A percentile compares a stretch with the other conserved stretches of the same genome.
Conservation (phyloP, 2,888 invertebrate species). For the Rotaria sp. region DNA sequence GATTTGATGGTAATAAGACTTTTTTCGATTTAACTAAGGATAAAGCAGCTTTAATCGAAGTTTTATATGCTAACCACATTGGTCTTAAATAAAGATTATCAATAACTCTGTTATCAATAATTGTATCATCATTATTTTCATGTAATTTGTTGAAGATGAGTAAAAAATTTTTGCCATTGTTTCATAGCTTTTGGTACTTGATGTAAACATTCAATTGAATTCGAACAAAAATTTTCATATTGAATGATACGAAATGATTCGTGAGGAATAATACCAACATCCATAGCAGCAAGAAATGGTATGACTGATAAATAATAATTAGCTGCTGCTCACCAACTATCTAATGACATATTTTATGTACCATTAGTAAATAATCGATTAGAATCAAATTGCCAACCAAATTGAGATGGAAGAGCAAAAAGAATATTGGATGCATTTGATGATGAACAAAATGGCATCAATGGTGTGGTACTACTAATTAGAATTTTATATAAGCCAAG, state of each 20-base stretch:
- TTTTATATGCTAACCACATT: not conserved
- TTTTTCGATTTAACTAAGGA: not conserved
- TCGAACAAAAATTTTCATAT: not conserved
- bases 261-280: conserved; percentile 27
- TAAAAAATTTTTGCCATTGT: not conserved
- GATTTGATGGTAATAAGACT: not conserved
- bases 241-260: not conserved
- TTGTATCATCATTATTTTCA: not conserved
- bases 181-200: not conserved
- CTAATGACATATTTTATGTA: conserved; percentile 27
- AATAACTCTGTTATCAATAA: not conserved
- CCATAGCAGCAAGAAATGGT: conserved; percentile 40
- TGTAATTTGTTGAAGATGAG: not conserved
- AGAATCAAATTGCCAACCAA: not conserved
- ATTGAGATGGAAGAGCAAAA: not conserved
- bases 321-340: conserved; percentile 42
- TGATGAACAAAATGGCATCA: not conserved
- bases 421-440: not conserved
- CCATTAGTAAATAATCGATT: not conserved
- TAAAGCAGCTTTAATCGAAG: not conserved
- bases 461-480: not conserved
- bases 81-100: not conserved
- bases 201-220: not conserved
- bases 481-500: not conserved
- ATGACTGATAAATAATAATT: conserved; percentile 42